Base-by-base conservation (phyloP, 2,888 invertebrate species). In the Osmoderma eremita region DNA sequence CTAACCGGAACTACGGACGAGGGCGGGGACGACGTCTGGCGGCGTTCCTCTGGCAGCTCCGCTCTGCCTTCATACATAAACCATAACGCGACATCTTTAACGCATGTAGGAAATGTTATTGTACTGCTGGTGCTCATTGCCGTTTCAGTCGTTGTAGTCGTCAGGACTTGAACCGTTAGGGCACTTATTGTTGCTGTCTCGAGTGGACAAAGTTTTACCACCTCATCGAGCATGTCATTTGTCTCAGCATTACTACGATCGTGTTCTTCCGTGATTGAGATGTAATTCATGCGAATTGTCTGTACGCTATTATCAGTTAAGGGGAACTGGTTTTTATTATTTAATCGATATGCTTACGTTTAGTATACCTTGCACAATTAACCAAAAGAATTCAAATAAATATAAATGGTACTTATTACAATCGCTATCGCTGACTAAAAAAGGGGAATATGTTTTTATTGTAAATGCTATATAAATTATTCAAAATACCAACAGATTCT, bases 61-160 rank as follows among this genome's bases (percentile, higher is more conserved):
- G 15, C 20, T 24, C n/a, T 22, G 36, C 50, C 65, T 58, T 64
- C 65, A 68, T 68, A 68, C 68, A 68, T 68, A 68, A 68, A 68
- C 61, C 68, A 68, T 68, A 53, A 56, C 64, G 58, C 51, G 61
- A 61, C 58, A 58, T 68, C 64, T 61, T 65, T 64, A 64, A 68
- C 64, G 68, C 68, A 51, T 68, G 68, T 68, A 68, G 65, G 64
- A 68, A 64, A 53, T 61, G 64, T 68, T 61, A 64, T 61, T 64
- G 61, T 68, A 49, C 58, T 17, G 30, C 41, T 15, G 36, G 58
- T 61, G 30, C 58, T 61, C 45, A 61, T 61, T 61, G 58, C 45
- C 58, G 42, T 42, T 45, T 45, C 45, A 13, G 45, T 45, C 45
- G 42, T 48, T 30, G 58, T 61, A 48, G 45, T 61, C 45, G 30